Conservation (phyloP, 2,888 invertebrate species). For the Trimorus sp. region DNA sequence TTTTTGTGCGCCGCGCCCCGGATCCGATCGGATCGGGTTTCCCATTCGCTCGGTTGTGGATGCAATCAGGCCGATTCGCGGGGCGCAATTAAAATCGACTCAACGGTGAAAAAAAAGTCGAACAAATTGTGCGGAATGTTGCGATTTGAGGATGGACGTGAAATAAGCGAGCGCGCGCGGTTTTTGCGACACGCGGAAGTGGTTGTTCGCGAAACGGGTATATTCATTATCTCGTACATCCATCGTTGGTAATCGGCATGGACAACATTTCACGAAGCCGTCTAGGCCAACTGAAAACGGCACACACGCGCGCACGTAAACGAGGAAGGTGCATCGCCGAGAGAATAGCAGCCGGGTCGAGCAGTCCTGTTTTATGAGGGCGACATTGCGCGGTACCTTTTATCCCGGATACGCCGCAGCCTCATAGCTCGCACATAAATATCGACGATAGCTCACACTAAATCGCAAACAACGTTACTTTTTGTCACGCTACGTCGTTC, state of each 20-base stretch:
- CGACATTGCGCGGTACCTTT: slow-evolving; percentile 76
- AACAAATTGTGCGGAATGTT: slow-evolving; percentile 31
- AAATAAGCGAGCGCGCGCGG: slow-evolving; percentile 49
- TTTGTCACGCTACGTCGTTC: slow-evolving; percentile 15
- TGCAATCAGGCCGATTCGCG: background rate
- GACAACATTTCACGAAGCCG: slow-evolving; percentile 72
- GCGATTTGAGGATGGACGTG: slow-evolving; percentile 44
- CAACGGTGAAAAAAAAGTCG: background rate
- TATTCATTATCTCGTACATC: slow-evolving; percentile 77
- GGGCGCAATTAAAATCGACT: slow-evolving; percentile 1
- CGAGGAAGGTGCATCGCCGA: slow-evolving; percentile 64
- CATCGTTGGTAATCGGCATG: slow-evolving; percentile 76
- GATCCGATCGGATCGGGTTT: no score
- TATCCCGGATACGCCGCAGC: slow-evolving; percentile 71
- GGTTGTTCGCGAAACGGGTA: slow-evolving; percentile 68
- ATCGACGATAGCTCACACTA: slow-evolving; percentile 68
- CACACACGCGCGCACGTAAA: slow-evolving; percentile 63
- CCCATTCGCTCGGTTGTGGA: no score
- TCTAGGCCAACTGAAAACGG: slow-evolving; percentile 66
- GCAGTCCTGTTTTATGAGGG: slow-evolving; percentile 74
- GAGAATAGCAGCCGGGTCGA: slow-evolving; percentile 59
- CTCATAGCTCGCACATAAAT: slow-evolving; percentile 69
- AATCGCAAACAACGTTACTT: slow-evolving; percentile 45
- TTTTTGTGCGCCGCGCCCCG: background rate
- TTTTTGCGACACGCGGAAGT: slow-evolving; percentile 71